These are phyloP conservation scores for Phasianus colchicus DNA, from an alignment of 2,113 vertebrate genomes.

Conservation along the genomic window DNA sequence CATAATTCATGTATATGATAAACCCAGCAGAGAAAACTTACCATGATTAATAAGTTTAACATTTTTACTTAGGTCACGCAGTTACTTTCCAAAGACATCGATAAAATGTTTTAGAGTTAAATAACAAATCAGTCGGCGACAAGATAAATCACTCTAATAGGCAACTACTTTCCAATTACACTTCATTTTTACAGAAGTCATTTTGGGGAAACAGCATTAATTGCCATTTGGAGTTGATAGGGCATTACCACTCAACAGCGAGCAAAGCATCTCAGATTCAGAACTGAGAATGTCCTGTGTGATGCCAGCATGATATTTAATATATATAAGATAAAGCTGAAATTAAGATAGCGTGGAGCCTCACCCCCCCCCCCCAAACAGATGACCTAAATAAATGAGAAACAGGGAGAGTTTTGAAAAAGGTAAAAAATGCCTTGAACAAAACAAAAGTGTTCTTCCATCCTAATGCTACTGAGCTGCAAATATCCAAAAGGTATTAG, in stretches of 20 bases:
- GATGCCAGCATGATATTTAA: constrained; percentile 47
- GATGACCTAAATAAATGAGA: constrained; percentile 45
- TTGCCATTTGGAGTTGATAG: constrained; percentile 58
- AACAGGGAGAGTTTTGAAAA: not conserved
- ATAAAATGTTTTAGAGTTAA: constrained; percentile 64
- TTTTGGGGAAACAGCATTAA: constrained; percentile 50
- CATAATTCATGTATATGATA: constrained; percentile 39
- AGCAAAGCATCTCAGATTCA: constrained; percentile 3
- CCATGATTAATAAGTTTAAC: constrained; percentile 57
- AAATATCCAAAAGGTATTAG: not conserved
- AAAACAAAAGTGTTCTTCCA: not conserved
- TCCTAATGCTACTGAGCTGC: not conserved
- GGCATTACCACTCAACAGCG: constrained; percentile 27
- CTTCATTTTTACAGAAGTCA: constrained; percentile 50
- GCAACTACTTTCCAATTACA: constrained; percentile 63
- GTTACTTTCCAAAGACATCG: constrained; percentile 50
- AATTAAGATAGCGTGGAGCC: constrained; percentile 7
- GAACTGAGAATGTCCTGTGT: not conserved
- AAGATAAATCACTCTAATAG: constrained; percentile 59
- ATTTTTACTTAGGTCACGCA: constrained; percentile 61
- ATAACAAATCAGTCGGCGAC: constrained; percentile 56
- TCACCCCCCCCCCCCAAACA: not conserved
- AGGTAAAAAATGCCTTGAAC: not conserved
- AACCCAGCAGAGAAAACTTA: constrained; percentile 42
- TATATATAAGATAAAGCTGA: constrained; percentile 11